A percentile compares a stretch with the other conserved stretches of the same genome.
phyloP scores from a whole-genome alignment of 2,113 vertebrate genomes.

The Coreoperca whiteheadi region DNA sequence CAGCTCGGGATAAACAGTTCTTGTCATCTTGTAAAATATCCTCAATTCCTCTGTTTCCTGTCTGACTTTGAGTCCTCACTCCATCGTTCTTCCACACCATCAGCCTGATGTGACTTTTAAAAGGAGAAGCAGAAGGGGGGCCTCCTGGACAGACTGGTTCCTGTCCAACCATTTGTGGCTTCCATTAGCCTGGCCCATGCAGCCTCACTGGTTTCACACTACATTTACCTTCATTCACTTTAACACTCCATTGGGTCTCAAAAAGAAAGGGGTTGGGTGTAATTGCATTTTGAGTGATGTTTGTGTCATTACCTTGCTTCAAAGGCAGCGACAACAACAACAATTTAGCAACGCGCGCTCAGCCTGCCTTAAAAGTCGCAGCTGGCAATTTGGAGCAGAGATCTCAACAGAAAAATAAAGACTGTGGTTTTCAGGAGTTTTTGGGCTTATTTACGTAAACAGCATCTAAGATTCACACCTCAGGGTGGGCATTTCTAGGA shows the following conservation, averaged over 20 bases:
- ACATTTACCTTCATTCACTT: constrained; percentile 87
- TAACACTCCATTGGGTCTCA: constrained; percentile 87
- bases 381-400: constrained; percentile 52
- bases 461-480: background rate
- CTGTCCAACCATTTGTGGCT: constrained; percentile 85
- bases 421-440: constrained; percentile 28
- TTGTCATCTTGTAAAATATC: constrained; percentile 56
- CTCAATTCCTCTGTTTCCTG: constrained; percentile 43
- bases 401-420: constrained; percentile 32
- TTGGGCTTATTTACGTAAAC: background rate
- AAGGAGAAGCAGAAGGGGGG: constrained; percentile 57
- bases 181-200: constrained; percentile 84
- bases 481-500: background rate
- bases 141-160: constrained; percentile 57
- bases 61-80: constrained; percentile 55
- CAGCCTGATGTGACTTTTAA: constrained; percentile 73
- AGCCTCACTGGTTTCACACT: constrained; percentile 86
- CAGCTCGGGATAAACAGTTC: constrained; percentile 44
- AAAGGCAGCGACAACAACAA: constrained; percentile 84
- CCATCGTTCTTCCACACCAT: constrained; percentile 27
- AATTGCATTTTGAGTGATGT: constrained; percentile 92
- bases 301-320: constrained; percentile 88
- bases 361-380: constrained; percentile 58
- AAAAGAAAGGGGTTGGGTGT: constrained; percentile 63
- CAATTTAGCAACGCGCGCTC: constrained; percentile 62